Evolutionary conservation across 2,113 vertebrate species (phyloP).

Genomic region (Anhinga rufa): DNA sequence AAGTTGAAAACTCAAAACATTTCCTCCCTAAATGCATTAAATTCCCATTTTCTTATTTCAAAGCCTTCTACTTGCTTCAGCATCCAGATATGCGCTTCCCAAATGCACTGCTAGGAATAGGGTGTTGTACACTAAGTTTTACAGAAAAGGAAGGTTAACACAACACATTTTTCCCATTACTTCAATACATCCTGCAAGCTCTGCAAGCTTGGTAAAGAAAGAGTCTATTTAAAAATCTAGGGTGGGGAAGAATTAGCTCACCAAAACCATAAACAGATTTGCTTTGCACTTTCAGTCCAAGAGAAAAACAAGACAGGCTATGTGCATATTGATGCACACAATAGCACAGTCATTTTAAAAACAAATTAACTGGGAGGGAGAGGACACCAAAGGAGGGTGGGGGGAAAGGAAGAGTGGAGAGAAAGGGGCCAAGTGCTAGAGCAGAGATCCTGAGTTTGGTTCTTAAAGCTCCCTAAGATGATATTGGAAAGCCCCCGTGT

Average conservation of each 20-base stretch:
- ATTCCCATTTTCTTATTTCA: neutral
- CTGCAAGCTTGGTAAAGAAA: constrained; percentile 32
- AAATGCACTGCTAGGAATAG: neutral
- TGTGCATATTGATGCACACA: constrained; percentile 14
- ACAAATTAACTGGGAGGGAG: constrained; percentile 16
- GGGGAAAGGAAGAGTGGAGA: neutral
- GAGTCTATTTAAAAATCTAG: constrained; percentile 47
- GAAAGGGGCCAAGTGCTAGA: neutral
- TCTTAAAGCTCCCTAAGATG: neutral
- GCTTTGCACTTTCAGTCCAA: constrained; percentile 46
- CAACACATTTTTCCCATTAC: constrained; percentile 39
- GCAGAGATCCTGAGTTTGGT: neutral
- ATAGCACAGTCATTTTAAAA: constrained; percentile 9
- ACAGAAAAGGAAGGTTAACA: constrained; percentile 16
- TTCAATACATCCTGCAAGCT: constrained; percentile 30
- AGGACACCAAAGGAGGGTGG: neutral
- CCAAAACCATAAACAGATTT: constrained; percentile 59
- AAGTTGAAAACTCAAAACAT: neutral
- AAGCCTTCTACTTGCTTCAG: neutral
- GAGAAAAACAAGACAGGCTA: constrained; percentile 49
- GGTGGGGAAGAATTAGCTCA: constrained; percentile 63
- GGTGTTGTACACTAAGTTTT: constrained; percentile 5
- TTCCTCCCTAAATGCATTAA: neutral
- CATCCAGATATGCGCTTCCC: neutral
- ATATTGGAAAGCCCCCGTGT: accelerated